Conservation (phyloP, 2,888 invertebrate genomes). For the Lycia hirtaria region DNA sequence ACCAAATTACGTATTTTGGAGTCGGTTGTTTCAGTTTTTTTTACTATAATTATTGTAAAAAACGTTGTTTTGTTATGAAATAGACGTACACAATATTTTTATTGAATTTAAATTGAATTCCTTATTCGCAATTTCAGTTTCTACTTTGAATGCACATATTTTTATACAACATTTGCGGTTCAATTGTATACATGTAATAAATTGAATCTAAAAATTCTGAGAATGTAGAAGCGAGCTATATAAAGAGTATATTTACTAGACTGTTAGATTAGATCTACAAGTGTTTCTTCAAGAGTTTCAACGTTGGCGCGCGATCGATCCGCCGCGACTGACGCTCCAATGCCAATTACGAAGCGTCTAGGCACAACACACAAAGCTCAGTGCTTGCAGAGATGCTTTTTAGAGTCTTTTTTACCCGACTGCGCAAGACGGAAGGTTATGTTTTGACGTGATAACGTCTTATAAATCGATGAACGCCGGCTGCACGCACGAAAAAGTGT, state of each 20-base stretch:
- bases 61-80: too few relatives aligned
- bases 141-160: neutral
- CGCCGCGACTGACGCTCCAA: conserved; percentile 20
- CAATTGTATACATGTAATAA: conserved; percentile 11
- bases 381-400: neutral
- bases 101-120: too few relatives aligned
- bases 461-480: too few relatives aligned
- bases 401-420: too few relatives aligned
- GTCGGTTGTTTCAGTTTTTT: too few relatives aligned
- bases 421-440: too few relatives aligned
- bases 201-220: conserved; percentile 30
- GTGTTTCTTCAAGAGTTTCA: conserved; percentile 26
- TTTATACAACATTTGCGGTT: neutral
- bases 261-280: conserved; percentile 14
- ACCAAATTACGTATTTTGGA: too few relatives aligned
- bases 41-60: too few relatives aligned
- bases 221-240: conserved; percentile 16
- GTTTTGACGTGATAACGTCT: too few relatives aligned
- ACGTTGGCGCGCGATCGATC: conserved; percentile 42
- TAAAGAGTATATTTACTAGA: neutral
- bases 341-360: conserved; percentile 33
- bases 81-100: too few relatives aligned
- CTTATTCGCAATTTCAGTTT: too few relatives aligned
- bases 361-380: conserved; percentile 16
- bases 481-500: too few relatives aligned